A percentile compares a stretch with the other conserved stretches of the same genome.
Conservation (phyloP, 1,140 invertebrate species). For the Aethina tumida region DNA sequence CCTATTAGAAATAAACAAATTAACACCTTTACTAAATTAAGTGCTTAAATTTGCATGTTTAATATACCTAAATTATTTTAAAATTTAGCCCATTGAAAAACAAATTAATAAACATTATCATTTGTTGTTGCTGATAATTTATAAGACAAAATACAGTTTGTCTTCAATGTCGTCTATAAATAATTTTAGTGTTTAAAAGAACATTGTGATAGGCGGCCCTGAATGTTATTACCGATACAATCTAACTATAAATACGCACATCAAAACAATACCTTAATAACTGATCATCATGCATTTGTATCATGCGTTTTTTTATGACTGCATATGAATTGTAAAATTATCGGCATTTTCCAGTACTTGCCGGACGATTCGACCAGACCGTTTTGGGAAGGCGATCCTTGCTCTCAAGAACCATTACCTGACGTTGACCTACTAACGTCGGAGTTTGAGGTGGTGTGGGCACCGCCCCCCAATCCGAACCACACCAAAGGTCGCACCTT, state of each 20-base stretch:
- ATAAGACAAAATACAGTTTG: too few species aligned
- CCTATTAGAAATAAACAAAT: too few species aligned
- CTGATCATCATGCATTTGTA: conserved; percentile 3
- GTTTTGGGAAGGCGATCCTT: conserved; percentile 29
- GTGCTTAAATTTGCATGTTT: too few species aligned
- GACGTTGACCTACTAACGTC: conserved; percentile 23
- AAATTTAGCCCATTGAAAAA: too few species aligned
- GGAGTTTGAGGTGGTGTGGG: conserved; percentile 25
- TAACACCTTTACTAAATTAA: too few species aligned
- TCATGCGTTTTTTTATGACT: not conserved
- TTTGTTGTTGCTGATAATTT: too few species aligned
- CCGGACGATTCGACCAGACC: conserved; percentile 20
- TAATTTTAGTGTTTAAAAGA: conserved; percentile 1
- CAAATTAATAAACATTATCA: too few species aligned
- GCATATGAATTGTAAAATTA: too few species aligned
- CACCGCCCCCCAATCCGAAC: conserved; percentile 16
- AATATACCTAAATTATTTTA: too few species aligned
- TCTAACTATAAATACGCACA: too few species aligned
- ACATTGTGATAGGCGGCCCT: conserved; percentile 1
- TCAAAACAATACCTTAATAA: not conserved
- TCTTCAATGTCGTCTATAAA: conserved; percentile 3
- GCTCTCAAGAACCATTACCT: conserved; percentile 18
- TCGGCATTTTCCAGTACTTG: conserved; percentile 25
- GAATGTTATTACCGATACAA: conserved; percentile 6
- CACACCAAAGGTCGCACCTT: conserved; percentile 20